phyloP scores from a whole-genome alignment of 2,113 vertebrate genomes.

The Scortum barcoo region DNA sequence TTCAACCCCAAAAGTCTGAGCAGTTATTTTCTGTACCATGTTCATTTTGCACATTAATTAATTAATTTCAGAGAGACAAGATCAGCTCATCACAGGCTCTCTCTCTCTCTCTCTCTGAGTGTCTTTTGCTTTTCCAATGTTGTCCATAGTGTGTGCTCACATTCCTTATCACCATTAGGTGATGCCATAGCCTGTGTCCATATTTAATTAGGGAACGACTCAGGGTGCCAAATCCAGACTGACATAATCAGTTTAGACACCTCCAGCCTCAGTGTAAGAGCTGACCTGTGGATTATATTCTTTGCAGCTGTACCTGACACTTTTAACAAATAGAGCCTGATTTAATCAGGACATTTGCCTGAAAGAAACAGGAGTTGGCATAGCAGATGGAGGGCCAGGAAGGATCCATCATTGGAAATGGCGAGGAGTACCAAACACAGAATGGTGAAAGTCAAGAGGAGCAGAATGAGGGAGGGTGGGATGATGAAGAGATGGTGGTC shows the following conservation, averaged over 20 bases:
- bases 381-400: conserved; percentile 40
- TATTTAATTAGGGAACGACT: conserved; percentile 72
- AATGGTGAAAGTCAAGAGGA: neutral
- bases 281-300: conserved; percentile 15
- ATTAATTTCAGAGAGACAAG: no score
- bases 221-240: conserved; percentile 55
- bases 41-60: no score
- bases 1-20: no score
- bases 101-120: no score
- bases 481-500: conserved; percentile 23
- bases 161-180: neutral
- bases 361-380: neutral
- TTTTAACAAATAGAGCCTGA: neutral
- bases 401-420: neutral
- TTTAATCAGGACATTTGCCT: neutral
- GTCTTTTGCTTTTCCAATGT: neutral
- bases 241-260: conserved; percentile 70
- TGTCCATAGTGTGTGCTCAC: neutral
- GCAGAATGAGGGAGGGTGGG: neutral
- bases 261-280: neutral
- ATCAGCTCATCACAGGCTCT: no score
- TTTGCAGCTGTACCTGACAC: neutral
- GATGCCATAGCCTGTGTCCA: conserved; percentile 30
- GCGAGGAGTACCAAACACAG: neutral
- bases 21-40: no score